Conservation (phyloP, 2,113 vertebrate species). For the Labrus mixtus region DNA sequence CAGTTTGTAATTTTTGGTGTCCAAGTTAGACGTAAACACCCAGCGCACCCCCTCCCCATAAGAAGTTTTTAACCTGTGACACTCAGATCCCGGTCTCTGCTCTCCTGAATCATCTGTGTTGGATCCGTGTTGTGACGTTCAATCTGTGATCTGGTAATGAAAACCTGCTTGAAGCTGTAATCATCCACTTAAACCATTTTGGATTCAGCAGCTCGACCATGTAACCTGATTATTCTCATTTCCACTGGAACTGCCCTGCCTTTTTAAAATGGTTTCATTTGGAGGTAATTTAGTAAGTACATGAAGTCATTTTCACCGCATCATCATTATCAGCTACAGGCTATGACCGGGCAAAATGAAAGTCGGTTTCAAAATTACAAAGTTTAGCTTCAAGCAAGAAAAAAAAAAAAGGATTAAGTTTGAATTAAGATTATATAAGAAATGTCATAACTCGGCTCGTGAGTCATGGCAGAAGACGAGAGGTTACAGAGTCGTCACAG, state of each 20-base stretch:
- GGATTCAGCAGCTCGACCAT: slow-evolving; percentile 28
- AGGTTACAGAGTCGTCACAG: no score
- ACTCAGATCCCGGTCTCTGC: no score
- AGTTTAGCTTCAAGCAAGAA: not conserved
- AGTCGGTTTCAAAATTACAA: not conserved
- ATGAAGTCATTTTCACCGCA: slow-evolving; percentile 10
- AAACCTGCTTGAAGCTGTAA: slow-evolving; percentile 39
- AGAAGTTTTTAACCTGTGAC: no score
- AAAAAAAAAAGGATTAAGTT: no score
- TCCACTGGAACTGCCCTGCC: slow-evolving; percentile 11
- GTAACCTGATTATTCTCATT: slow-evolving; percentile 34
- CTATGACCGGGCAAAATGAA: not conserved
- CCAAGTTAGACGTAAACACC: no score
- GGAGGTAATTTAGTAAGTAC: slow-evolving; percentile 18
- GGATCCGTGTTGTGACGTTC: slow-evolving; percentile 2
- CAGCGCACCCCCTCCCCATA: no score
- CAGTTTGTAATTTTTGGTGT: no score
- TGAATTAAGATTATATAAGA: no score
- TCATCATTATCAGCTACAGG: not conserved
- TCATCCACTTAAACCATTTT: slow-evolving; percentile 54
- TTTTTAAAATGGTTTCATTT: slow-evolving; percentile 18
- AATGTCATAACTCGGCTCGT: no score
- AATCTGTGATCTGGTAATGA: slow-evolving; percentile 12
- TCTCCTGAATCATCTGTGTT: not conserved
- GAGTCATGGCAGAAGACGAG: no score